Conservation (phyloP, 2,888 invertebrate genomes). For the Lordiphosa fenestrarum region DNA sequence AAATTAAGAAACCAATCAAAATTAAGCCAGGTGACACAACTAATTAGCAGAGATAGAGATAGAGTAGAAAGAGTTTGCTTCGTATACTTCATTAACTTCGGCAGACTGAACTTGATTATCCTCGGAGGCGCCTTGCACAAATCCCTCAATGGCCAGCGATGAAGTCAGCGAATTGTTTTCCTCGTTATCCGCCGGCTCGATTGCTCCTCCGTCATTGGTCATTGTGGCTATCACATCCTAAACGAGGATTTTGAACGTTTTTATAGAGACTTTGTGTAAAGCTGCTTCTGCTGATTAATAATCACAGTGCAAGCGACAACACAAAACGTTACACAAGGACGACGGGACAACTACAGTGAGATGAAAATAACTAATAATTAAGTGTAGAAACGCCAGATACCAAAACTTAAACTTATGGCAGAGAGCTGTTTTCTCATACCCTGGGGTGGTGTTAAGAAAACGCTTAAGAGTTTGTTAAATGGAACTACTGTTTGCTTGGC, state of each 20-base stretch:
- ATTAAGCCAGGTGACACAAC: constrained; percentile 15
- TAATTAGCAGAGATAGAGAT: constrained; percentile 29
- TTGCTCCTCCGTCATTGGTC: constrained; percentile 4
- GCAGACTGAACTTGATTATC: constrained; percentile 81
- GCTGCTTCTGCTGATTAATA: constrained; percentile 1
- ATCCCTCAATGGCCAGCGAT: constrained; percentile 79
- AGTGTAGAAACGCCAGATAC: neutral
- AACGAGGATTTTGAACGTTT: constrained; percentile 26
- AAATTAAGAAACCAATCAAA: constrained; percentile 6
- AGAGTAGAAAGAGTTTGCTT: constrained; percentile 56
- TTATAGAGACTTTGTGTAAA: neutral
- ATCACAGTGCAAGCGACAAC: constrained; percentile 5
- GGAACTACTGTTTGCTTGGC: no score
- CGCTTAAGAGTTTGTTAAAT: no score
- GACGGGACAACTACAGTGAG: neutral
- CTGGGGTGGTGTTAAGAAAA: no score
- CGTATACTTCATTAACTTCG: constrained; percentile 76
- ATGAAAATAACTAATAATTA: neutral
- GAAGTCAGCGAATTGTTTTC: constrained; percentile 75
- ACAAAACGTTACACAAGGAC: constrained; percentile 1
- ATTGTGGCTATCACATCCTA: constrained; percentile 58
- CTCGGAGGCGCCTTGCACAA: constrained; percentile 79
- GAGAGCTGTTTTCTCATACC: no score
- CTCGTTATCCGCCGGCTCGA: constrained; percentile 11
- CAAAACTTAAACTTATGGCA: no score